Percentiles rank a stretch among this genome's conserved stretches.
These are phyloP conservation scores for Drosophila sp. DNA, from an alignment of 1,140 invertebrate species.

Conservation along the genomic window DNA sequence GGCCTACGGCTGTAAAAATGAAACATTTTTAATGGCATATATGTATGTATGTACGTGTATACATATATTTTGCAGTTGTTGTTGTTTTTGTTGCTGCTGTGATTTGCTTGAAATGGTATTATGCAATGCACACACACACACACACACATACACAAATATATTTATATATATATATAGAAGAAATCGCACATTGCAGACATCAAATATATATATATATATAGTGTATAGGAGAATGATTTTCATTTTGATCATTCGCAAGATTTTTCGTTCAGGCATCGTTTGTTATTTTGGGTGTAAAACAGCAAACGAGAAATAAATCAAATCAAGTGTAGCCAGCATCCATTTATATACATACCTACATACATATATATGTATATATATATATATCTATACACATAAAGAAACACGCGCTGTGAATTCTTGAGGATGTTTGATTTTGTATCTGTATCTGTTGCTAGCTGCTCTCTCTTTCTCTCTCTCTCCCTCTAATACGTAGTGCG, in stretches of 20 bases:
- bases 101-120: slow-evolving; percentile 72
- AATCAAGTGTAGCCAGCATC: slow-evolving; percentile 74
- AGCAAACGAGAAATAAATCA: slow-evolving; percentile 81
- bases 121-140: slow-evolving; percentile 68
- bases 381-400: slow-evolving; percentile 10
- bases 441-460: slow-evolving; percentile 46
- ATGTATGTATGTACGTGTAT: slow-evolving; percentile 12
- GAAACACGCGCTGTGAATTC: slow-evolving; percentile 61
- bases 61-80: slow-evolving; percentile 13
- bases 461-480: slow-evolving; percentile 26
- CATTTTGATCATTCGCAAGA: slow-evolving; percentile 73
- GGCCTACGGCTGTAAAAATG: slow-evolving; percentile 52
- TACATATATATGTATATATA: slow-evolving; percentile 15
- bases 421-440: slow-evolving; percentile 76
- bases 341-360: slow-evolving; percentile 61
- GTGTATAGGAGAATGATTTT: slow-evolving; percentile 41
- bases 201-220: slow-evolving; percentile 29
- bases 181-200: slow-evolving; percentile 50
- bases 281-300: slow-evolving; percentile 81
- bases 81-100: slow-evolving; percentile 27
- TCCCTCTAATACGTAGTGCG: slow-evolving; percentile 35
- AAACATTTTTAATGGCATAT: slow-evolving; percentile 56
- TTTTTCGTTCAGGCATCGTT: slow-evolving; percentile 62
- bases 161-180: slow-evolving; percentile 1
- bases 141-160: slow-evolving; percentile 34